Evolutionary conservation across 2,888 invertebrate species (phyloP), one percentile per base, ranked within the genome.

Genomic region (Ectobius pallidus): DNA sequence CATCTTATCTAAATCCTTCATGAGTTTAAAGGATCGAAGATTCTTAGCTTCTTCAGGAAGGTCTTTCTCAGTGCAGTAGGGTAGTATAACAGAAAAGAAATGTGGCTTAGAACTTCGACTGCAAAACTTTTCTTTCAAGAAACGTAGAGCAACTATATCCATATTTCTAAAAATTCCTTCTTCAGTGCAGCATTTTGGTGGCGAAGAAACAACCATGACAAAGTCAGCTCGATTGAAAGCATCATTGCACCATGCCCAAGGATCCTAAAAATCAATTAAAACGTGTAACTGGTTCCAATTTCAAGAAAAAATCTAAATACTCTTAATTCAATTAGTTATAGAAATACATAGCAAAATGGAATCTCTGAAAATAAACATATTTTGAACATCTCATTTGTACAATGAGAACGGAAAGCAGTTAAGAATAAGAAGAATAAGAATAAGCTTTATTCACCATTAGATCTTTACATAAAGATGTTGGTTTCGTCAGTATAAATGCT

Each of bases 151-250:
- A 63, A 80, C 78, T 74, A 78, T 79, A 58, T 81, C 80, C n/a
- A 81, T 77, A 22, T 80, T 78, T n/a, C 75, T 79, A 76, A 81
- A 81, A 71, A 80, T 77, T 3, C 74, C 63, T 20, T 70, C 63
- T n/a, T 69, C 62, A 68, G 49, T 27, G 46, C 61, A 55, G 20
- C 70, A 70, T 14, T 71, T 69, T 14, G 58, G 49, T 16, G 83
- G 83, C 2, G 83, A 82, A 1, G 82, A 79, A 20, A 79, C 79
- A 16, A 83, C 77, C 32, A 82, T 74, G 71, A 83, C 77, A 14
- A 80, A 76, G 18, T 83, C 80, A 0, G 82, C 81, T 1, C 70
- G 76, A 2, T 78, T 73, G 69, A 83, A 81, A 63, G 82, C 81
- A 9, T 78, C 77, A 34, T 80, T 80, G 72, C 80, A 83, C 82